Evolutionary conservation across 1,140 invertebrate genomes (phyloP).

Genomic region (Nomia melanderi): DNA sequence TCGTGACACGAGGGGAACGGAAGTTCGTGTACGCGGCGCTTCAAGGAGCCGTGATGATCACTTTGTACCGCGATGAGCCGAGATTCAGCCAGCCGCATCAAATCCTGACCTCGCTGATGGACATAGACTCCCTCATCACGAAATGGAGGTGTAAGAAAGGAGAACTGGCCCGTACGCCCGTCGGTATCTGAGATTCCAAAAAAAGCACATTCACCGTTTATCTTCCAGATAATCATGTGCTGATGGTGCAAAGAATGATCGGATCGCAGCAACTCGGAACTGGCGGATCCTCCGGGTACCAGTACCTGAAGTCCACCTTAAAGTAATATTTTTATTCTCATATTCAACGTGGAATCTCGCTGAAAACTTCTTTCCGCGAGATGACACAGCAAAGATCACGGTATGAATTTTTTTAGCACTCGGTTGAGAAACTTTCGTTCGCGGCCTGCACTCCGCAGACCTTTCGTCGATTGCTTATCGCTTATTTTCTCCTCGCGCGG

Average conservation of each 20-base stretch:
- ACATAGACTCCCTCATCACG: constrained; percentile 98
- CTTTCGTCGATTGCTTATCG: no score
- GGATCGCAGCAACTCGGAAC: constrained; percentile 98
- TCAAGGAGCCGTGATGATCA: constrained; percentile 98
- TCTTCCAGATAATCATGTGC: constrained; percentile 95
- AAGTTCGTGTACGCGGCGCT: constrained; percentile 94
- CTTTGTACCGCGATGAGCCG: constrained; percentile 97
- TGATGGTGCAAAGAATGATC: constrained; percentile 99
- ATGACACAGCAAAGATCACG: no score
- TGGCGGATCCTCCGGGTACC: constrained; percentile 98
- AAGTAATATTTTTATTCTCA: constrained; percentile 90
- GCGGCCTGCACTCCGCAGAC: no score
- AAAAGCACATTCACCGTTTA: constrained; percentile 6
- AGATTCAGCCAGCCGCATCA: constrained; percentile 98
- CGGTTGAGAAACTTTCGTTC: no score
- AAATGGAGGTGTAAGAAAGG: constrained; percentile 97
- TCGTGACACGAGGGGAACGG: constrained; percentile 92
- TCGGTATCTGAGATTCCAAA: background rate
- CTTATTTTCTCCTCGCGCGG: no score
- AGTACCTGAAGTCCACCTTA: constrained; percentile 98
- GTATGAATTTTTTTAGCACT: no score
- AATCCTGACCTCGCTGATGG: constrained; percentile 95
- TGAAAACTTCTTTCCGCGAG: no score
- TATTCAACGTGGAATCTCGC: no score
- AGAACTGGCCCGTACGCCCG: background rate